A percentile compares a stretch with the other conserved stretches of the same genome.
Evolutionary conservation across 2,888 invertebrate species (phyloP).

Genomic region (Drosophila setosimentum): DNA sequence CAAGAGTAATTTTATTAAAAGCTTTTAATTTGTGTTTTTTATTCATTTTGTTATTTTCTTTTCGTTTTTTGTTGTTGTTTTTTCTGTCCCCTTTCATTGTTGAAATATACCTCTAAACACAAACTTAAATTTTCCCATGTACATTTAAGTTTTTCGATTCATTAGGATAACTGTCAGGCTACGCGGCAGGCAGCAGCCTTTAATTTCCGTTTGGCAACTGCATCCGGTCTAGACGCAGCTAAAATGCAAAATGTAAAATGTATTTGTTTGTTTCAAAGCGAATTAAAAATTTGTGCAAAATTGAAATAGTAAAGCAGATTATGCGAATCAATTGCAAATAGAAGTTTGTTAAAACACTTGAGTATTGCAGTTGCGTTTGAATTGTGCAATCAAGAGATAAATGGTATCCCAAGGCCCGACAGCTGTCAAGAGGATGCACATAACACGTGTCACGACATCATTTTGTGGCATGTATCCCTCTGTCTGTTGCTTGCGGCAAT

Average conservation of each 20-base stretch:
- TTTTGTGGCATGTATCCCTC: constrained; percentile 1
- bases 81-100: no score
- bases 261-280: constrained; percentile 31
- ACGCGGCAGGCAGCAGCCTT: constrained; percentile 21
- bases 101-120: not conserved
- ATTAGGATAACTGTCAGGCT: not conserved
- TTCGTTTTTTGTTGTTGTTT: not conserved
- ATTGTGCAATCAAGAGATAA: constrained; percentile 51
- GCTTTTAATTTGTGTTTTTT: not conserved
- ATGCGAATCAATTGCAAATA: not conserved
- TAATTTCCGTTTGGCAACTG: constrained; percentile 47
- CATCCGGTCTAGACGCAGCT: constrained; percentile 52
- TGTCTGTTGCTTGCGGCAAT: constrained; percentile 47
- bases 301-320: constrained; percentile 13
- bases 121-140: not conserved
- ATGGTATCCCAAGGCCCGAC: constrained; percentile 29
- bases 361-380: constrained; percentile 36
- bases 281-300: constrained; percentile 9
- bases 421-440: constrained; percentile 21
- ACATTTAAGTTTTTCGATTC: not conserved
- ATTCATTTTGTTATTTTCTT: not conserved
- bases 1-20: not conserved
- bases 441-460: constrained; percentile 42
- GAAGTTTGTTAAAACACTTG: constrained; percentile 2
- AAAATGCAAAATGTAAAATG: constrained; percentile 22